Base-by-base conservation (phyloP, 2,113 vertebrate genomes). In the Muntiacus muntjak region DNA sequence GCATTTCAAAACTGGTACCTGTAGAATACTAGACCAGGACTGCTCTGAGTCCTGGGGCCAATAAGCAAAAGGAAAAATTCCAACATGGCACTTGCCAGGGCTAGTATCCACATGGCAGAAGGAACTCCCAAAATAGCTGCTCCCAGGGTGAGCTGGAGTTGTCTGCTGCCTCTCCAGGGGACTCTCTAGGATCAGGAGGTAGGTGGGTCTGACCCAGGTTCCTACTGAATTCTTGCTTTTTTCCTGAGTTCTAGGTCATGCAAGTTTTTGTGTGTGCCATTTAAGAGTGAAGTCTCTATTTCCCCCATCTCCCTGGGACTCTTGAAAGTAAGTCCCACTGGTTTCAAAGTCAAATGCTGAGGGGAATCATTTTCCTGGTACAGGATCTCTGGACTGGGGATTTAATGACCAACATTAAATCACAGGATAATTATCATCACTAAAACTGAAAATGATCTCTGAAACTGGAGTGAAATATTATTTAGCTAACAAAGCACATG, bases 401-500 rank as follows among this genome's bases (percentile, higher is more conserved):
- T 81, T 52, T 81, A 81, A 94, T 58, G 5, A 94, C 88, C 33
- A 87, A 94, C 95, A 86, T 94, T 93, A 91, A 97, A 71, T 85
- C 26, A 87, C 7, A 62, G 55, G 47, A 54, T 40, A 23, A 71
- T 86, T 91, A 86, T 62, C 94, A 96, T 89, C 86, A 89, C 36
- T 84, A 91, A 96, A 97, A 95, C 28, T 93, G 71, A 96, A 95
- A 96, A 89, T 64, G 43, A 84, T 91, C 50, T 57, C 62, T 95
- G 57, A 87, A 96, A 93, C 67, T 87, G 8, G 28, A 95, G n/a
- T 50, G 91, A 91, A 89, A 60, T 91, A 64, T 89, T 71, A 81
- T 83, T 86, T 84, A 93, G 50, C 15, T 96, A 79, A 81, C 62
- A 30, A 92, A 87, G 26, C 50, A 78, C 60, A 62, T 43, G 16